These are phyloP conservation scores for Pleuronectes platessa DNA, from an alignment of 2,113 vertebrate genomes.

Conservation along the genomic window DNA sequence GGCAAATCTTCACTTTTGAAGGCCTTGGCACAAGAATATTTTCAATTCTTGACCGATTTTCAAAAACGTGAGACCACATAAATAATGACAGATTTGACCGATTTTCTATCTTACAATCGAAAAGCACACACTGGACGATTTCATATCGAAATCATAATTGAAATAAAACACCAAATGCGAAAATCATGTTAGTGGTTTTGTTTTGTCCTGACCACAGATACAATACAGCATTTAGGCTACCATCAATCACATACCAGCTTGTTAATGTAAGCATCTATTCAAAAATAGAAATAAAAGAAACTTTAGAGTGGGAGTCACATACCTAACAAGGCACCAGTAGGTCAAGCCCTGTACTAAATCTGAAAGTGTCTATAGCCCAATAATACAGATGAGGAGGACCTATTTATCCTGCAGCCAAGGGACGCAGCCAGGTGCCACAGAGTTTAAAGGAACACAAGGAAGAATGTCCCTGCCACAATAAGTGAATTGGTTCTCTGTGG, in stretches of 20 bases:
- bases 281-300: neutral
- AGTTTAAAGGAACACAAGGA: conserved; percentile 2
- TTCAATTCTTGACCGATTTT: too few relatives aligned
- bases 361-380: neutral
- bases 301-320: neutral
- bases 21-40: too few relatives aligned
- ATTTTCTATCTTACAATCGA: too few relatives aligned
- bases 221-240: neutral
- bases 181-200: too few relatives aligned
- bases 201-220: neutral
- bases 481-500: conserved; percentile 16
- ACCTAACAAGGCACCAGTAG: conserved; percentile 5
- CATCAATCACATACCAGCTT: neutral
- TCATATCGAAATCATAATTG: too few relatives aligned
- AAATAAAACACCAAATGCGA: too few relatives aligned
- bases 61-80: too few relatives aligned
- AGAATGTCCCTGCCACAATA: conserved; percentile 26
- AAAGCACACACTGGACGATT: too few relatives aligned
- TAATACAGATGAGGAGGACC: neutral
- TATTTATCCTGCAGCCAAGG: neutral
- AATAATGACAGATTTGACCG: too few relatives aligned
- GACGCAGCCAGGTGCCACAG: neutral
- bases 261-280: too few relatives aligned
- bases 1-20: too few relatives aligned
- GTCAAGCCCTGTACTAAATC: neutral